Conservation (phyloP, 1,140 invertebrate genomes). For the Papilio polyxenes region DNA sequence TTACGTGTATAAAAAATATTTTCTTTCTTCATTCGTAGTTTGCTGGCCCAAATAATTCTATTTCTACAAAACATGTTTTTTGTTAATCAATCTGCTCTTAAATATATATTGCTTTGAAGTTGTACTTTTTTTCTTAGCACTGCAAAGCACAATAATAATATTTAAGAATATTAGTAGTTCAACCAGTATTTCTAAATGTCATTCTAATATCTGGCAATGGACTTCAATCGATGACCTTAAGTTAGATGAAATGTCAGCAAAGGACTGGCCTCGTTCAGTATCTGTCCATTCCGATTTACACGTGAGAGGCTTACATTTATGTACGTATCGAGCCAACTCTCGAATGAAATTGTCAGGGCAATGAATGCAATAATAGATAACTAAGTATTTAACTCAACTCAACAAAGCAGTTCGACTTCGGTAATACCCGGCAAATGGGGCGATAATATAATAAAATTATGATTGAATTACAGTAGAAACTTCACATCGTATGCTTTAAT, state of each 20-base stretch:
- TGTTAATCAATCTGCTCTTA: too few relatives aligned
- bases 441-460: not conserved
- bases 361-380: not conserved
- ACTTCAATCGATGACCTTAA: not conserved
- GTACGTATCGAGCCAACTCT: not conserved
- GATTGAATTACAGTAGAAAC: too few relatives aligned
- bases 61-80: too few relatives aligned
- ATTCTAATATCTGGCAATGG: not conserved
- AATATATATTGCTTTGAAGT: too few relatives aligned
- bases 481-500: too few relatives aligned
- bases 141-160: too few relatives aligned
- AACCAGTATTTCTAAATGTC: not conserved
- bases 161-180: not conserved
- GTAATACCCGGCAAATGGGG: not conserved
- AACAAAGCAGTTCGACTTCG: not conserved
- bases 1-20: too few relatives aligned
- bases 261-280: not conserved
- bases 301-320: slow-evolving; percentile 11
- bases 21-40: too few relatives aligned
- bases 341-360: not conserved
- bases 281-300: not conserved
- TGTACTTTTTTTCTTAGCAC: too few relatives aligned
- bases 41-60: too few relatives aligned
- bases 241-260: not conserved
- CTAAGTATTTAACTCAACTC: not conserved